Percentiles rank a stretch among this genome's conserved stretches.
phyloP scores from a whole-genome alignment of 2,113 vertebrate genomes.

The Chloroceryle aenea region DNA sequence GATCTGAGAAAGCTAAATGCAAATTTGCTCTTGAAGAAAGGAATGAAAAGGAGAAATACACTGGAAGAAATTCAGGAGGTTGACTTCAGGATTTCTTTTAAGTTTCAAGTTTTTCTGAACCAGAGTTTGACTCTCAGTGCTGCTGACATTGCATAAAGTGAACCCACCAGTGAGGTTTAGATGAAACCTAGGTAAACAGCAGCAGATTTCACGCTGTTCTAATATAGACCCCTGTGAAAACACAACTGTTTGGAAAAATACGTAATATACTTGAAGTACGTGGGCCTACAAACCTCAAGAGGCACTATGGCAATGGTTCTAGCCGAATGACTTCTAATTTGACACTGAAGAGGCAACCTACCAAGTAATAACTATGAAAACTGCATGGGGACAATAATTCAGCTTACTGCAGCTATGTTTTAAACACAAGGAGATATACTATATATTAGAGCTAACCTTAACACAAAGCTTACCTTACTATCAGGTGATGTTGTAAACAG shows the following conservation, averaged over 20 bases:
- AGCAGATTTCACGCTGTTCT: constrained; percentile 71
- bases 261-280: constrained; percentile 59
- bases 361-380: constrained; percentile 70
- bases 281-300: constrained; percentile 58
- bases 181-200: constrained; percentile 59
- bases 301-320: constrained; percentile 51
- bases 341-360: constrained; percentile 70
- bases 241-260: constrained; percentile 46
- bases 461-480: constrained; percentile 9
- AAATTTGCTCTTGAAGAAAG: constrained; percentile 11
- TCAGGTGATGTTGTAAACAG: neutral
- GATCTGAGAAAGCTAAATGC: neutral
- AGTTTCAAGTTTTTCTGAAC: constrained; percentile 21
- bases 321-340: constrained; percentile 67
- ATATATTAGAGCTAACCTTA: constrained; percentile 13
- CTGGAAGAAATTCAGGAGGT: neutral
- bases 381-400: constrained; percentile 58
- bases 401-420: constrained; percentile 3
- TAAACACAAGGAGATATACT: constrained; percentile 17
- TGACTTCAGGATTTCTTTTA: constrained; percentile 15
- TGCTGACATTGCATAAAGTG: constrained; percentile 50
- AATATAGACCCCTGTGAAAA: constrained; percentile 62
- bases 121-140: constrained; percentile 50
- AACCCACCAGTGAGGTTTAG: constrained; percentile 50
- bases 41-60: neutral